Conservation (phyloP, 2,888 invertebrate species). For the Cephus runcator region DNA sequence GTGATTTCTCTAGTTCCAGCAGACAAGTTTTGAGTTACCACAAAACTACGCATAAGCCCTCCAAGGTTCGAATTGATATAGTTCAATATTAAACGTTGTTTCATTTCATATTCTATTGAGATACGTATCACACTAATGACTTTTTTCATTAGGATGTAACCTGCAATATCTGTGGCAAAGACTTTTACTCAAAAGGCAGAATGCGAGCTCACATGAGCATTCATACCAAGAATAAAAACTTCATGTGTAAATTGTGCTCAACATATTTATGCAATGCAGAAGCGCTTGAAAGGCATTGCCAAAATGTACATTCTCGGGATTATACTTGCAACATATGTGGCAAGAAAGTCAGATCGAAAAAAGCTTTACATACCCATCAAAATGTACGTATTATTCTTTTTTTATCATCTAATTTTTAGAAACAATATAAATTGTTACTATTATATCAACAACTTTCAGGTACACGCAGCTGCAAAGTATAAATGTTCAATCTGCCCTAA, state of each 20-base stretch:
- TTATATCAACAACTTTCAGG: conserved; percentile 30
- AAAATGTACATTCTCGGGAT: conserved; percentile 46
- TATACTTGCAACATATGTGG: conserved; percentile 48
- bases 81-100: neutral
- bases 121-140: neutral
- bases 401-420: neutral
- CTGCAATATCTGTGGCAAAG: conserved; percentile 47
- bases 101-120: conserved; percentile 3
- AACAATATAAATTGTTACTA: neutral
- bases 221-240: conserved; percentile 47
- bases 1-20: conserved; percentile 46
- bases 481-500: conserved; percentile 49
- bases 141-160: conserved; percentile 40
- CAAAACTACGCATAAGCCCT: conserved; percentile 43
- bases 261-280: conserved; percentile 45
- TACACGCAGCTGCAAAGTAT: conserved; percentile 49
- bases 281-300: conserved; percentile 43
- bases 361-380: conserved; percentile 51
- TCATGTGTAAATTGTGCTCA: conserved; percentile 51
- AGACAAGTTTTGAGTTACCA: conserved; percentile 52
- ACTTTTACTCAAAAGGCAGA: conserved; percentile 48
- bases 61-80: conserved; percentile 35
- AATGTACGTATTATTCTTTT: conserved; percentile 35
- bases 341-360: conserved; percentile 44
- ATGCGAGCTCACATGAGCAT: conserved; percentile 50